phyloP scores from a whole-genome alignment of 2,113 vertebrate species.

The Crotophaga sulcirostris region DNA sequence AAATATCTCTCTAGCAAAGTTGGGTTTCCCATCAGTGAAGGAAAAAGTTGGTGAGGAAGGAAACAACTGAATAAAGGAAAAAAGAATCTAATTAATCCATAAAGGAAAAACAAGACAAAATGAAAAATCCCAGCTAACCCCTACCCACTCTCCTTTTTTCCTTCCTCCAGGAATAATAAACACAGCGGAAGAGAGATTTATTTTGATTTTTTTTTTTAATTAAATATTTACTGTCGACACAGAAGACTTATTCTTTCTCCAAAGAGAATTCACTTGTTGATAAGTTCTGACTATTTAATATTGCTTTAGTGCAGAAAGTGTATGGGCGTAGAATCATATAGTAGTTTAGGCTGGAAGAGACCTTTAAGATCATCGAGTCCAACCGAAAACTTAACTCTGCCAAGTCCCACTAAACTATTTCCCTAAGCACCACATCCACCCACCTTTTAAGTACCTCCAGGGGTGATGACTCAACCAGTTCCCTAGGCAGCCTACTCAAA shows the following conservation, averaged over 20 bases:
- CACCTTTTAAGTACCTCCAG: not conserved
- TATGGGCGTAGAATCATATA: not conserved
- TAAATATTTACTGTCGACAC: not conserved
- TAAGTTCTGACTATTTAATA: not conserved
- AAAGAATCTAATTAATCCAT: not conserved
- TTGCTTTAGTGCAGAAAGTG: not conserved
- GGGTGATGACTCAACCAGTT: not conserved
- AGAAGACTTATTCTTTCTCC: not conserved
- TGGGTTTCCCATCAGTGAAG: not conserved
- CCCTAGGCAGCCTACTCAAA: not conserved
- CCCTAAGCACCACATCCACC: not conserved
- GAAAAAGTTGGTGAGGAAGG: not conserved
- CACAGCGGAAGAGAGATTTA: not conserved
- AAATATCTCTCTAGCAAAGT: not conserved
- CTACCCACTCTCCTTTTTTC: accelerated
- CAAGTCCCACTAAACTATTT: not conserved
- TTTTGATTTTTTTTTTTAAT: not conserved
- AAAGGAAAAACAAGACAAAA: not conserved
- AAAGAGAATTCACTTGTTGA: not conserved
- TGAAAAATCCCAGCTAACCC: not conserved
- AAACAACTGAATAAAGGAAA: not conserved
- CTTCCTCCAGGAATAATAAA: not conserved
- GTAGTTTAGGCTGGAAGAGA: not conserved
- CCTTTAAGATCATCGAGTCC: not conserved
- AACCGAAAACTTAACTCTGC: not conserved